Base-by-base conservation (phyloP, 2,888 invertebrate genomes). In the Dolichopus griseipennis region DNA sequence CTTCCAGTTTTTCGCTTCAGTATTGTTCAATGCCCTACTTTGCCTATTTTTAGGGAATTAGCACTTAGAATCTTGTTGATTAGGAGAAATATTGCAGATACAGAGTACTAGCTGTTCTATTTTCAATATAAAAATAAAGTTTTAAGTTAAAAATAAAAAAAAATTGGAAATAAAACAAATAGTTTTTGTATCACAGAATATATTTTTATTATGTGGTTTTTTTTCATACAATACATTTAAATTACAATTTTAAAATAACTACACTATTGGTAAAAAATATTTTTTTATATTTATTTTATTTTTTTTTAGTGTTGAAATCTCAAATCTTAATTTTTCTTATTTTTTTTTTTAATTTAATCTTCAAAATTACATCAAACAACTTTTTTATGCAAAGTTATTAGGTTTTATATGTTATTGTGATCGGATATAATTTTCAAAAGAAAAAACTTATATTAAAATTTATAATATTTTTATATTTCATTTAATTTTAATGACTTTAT, bases 161-260 rank as follows among this genome's bases (percentile, higher is more conserved):
- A 27, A 27, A 27, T 2, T 27, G 27, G 27, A 37, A 37, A 37
- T 37, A 12, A 37, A 37, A 37, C 37, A 37, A 37, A 18, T 52
- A 12, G 2, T 52, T 52, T 52, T 52, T 52, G 52, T 52, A 52
- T 52, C 52, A 52, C 52, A 52, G 52, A 52, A 52, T 52, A 52
- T 52, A 52, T 52, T 52, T 52, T 52, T 52, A 52, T 52, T 52
- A 52, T 52, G 52, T 52, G 52, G 52, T 52, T 52, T 52, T 27
- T 27, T 52, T 15, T 52, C 52, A 52, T 52, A 52, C 52, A 52
- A 18, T 52, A 52, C 52, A 52, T 52, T 12, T 52, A 52, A 12
- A 52, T 15, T 52, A 52, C 52, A 52, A 52, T 52, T 52, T 52
- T 52, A 3, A 52, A 52, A 52, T 52, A 52, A 52, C 52, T 52